A percentile compares a stretch with the other conserved stretches of the same genome.
Conservation (phyloP, 2,797 vertebrate species). For the Enteromius thamalakanensis region DNA sequence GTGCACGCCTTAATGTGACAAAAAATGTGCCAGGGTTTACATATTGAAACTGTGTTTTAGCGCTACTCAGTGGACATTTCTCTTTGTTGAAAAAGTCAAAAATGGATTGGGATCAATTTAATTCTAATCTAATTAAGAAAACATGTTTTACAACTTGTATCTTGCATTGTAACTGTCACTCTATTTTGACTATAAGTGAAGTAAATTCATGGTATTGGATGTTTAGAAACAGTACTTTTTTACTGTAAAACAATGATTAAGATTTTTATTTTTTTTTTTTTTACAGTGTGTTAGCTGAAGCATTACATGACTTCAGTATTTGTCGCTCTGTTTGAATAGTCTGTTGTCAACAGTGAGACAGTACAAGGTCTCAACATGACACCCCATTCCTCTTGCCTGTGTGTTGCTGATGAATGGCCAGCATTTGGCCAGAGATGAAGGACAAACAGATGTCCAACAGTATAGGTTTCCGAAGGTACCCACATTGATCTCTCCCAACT, state of each 20-base stretch:
- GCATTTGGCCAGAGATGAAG: constrained; percentile 61
- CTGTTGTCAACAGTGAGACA: constrained; percentile 11
- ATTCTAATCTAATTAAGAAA: background rate
- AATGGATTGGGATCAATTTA: background rate
- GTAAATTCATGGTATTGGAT: background rate
- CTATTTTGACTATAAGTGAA: too few species aligned
- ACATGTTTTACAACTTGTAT: background rate
- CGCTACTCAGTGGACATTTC: too few species aligned
- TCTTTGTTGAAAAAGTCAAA: background rate
- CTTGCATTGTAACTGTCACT: background rate
- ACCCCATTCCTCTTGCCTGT: constrained; percentile 43
- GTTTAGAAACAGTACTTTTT: background rate
- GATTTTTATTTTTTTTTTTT: background rate
- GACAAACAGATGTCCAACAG: constrained; percentile 65
- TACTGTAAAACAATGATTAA: background rate
- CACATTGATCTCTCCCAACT: constrained; percentile 74
- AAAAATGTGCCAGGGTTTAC: too few species aligned
- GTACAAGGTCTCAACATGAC: constrained; percentile 26
- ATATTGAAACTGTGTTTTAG: too few species aligned
- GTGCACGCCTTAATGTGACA: too few species aligned
- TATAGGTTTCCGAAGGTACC: constrained; percentile 65
- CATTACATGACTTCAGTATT: background rate
- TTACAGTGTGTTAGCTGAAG: constrained; percentile 25
- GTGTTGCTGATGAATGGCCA: constrained; percentile 64
- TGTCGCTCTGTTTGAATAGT: constrained; percentile 29